Conservation (phyloP, 2,113 vertebrate species). For the Bungarus multicinctus region DNA sequence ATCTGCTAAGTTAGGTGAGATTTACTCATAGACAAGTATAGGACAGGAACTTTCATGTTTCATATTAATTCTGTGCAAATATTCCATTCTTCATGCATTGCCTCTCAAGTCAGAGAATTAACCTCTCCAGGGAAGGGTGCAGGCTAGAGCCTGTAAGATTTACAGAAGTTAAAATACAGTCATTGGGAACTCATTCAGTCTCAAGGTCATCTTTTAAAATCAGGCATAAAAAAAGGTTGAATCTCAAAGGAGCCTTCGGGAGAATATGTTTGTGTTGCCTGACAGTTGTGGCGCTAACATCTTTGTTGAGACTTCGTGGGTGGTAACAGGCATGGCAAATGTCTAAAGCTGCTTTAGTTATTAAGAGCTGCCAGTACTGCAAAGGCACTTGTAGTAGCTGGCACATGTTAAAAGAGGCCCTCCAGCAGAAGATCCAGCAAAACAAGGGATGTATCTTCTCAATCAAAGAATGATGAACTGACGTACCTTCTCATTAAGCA, state of each 20-base stretch:
- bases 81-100: neutral
- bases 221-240: slow-evolving; percentile 10
- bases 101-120: slow-evolving; percentile 13
- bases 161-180: slow-evolving; percentile 3
- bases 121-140: neutral
- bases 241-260: neutral
- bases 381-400: neutral
- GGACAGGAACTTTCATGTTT: neutral
- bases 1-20: neutral
- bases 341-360: neutral
- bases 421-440: neutral
- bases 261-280: neutral
- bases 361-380: fast-evolving
- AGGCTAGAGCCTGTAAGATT: slow-evolving; percentile 15
- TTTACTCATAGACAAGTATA: neutral
- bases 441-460: neutral
- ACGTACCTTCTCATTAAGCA: neutral
- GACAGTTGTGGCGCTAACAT: neutral
- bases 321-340: neutral
- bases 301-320: neutral
- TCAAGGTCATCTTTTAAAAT: slow-evolving; percentile 16
- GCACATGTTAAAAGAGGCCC: neutral
- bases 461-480: neutral
- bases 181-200: neutral
- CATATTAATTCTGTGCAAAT: neutral